Evolutionary conservation across 2,113 vertebrate genomes (phyloP).

Genomic region (Cyphomyrus plagiostoma): DNA sequence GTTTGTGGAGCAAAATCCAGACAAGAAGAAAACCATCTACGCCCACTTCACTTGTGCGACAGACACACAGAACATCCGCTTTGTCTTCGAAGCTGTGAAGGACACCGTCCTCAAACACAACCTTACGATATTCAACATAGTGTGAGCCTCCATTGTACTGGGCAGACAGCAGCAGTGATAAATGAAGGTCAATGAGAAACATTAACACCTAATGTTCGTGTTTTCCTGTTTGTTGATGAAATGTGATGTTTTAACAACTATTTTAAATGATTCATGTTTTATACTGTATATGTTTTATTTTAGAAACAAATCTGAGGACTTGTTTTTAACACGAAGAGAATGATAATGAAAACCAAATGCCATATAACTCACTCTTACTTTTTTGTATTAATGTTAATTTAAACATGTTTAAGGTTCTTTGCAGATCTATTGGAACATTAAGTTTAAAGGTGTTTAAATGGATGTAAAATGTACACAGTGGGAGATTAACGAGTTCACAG

Average conservation of each 20-base stretch:
- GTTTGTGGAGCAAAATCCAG: constrained; percentile 60
- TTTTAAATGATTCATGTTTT: not conserved
- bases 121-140: constrained; percentile 57
- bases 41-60: constrained; percentile 78
- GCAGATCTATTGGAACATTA: not conserved
- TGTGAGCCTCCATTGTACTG: constrained; percentile 33
- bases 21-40: constrained; percentile 65
- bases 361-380: not conserved
- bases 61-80: constrained; percentile 74
- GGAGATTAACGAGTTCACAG: too few relatives aligned
- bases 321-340: not conserved
- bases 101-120: constrained; percentile 67
- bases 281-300: not conserved
- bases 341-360: not conserved
- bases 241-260: not conserved
- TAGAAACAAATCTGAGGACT: not conserved
- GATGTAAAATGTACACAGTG: not conserved
- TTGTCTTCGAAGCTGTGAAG: constrained; percentile 72
- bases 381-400: not conserved
- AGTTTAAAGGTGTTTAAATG: not conserved
- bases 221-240: not conserved
- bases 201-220: not conserved
- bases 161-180: not conserved
- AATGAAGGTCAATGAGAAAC: not conserved
- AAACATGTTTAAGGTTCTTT: not conserved